phyloP scores from a whole-genome alignment of 2,888 invertebrate genomes.

The Doris montereyensis region DNA sequence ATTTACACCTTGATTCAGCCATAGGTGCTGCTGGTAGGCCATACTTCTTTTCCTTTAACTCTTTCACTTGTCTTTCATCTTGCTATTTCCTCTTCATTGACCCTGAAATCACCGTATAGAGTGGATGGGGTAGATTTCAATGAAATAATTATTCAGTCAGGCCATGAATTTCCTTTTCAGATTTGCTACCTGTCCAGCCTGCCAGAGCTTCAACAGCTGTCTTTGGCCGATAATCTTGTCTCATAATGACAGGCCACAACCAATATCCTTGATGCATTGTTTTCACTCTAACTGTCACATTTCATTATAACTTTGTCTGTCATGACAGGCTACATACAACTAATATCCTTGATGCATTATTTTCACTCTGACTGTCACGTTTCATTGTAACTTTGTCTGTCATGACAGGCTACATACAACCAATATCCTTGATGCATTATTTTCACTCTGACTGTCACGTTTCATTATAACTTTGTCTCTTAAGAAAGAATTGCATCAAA shows the following conservation, averaged over 20 bases:
- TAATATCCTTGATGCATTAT: slow-evolving; percentile 74
- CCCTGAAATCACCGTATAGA: no score
- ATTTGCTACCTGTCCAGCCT: slow-evolving; percentile 86
- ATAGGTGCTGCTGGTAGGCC: no score
- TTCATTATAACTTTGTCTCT: slow-evolving; percentile 81
- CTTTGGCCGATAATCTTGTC: slow-evolving; percentile 85
- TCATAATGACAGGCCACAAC: slow-evolving; percentile 54
- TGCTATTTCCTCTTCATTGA: no score
- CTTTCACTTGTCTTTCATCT: no score
- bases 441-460: neutral
- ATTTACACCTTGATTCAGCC: no score
- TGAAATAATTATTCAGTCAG: no score
- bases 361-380: neutral
- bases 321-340: slow-evolving; percentile 54
- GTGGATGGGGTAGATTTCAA: no score
- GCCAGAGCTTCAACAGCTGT: slow-evolving; percentile 84
- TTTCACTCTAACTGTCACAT: neutral
- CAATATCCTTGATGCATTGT: slow-evolving; percentile 74
- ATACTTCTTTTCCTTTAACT: no score
- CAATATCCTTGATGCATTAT: slow-evolving; percentile 74
- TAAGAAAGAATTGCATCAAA: slow-evolving; percentile 53
- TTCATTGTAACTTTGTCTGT: slow-evolving; percentile 81
- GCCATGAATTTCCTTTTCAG: slow-evolving; percentile 77
- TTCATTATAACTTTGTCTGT: slow-evolving; percentile 81
- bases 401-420: slow-evolving; percentile 54